Evolutionary conservation across 1,140 invertebrate species (phyloP), one percentile per base, ranked within the genome.

Genomic region (Meloidogyne hapla): DNA sequence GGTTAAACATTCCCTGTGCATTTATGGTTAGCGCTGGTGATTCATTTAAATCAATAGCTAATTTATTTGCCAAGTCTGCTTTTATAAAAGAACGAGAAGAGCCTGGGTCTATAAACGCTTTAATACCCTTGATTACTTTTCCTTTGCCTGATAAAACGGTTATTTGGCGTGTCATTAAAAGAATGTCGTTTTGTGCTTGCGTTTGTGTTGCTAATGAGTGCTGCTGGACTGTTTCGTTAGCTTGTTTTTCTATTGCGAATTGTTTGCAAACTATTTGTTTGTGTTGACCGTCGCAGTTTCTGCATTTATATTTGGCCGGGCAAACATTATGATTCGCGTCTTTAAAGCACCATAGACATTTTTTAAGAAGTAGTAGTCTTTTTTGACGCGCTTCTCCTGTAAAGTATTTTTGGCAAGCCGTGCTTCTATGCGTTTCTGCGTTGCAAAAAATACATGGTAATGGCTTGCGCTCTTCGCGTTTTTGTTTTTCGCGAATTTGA

Each of bases 101-200:
- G 4, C 63, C 63, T 4, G 12, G 12, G 12, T 64, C 63, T 26
- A 64, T 21, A 10, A 64, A 64, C 23, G 28, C 63, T 10, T 10
- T 3, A 3, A 10, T 26, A 4, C 63, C 63, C 5, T 64, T 26
- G 4, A 64, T 26, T 4, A 9, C 38, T 12, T 15, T 65, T 65
- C 18, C 64, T 12, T 65, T 10, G 0, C 18, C 18, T 12, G 13
- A 0, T 10, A 12, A 2, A n/a, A n/a, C 33, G 4, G 18, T 66
- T 91, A 33, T 33, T 6, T 33, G 28, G 28, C 28, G 28, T 33
- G 28, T 33, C 28, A 33, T 33, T 33, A 33, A 33, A 33, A 33
- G 28, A 33, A 33, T 33, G 28, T 33, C 28, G 2, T 33, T 33
- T 33, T 33, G 28, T 6, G 28, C 28, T 33, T 33, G 28, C 2